Evolutionary conservation across 2,888 invertebrate genomes (phyloP), one percentile per base, ranked within the genome.

Genomic region (Oegoconia quadripuncta): DNA sequence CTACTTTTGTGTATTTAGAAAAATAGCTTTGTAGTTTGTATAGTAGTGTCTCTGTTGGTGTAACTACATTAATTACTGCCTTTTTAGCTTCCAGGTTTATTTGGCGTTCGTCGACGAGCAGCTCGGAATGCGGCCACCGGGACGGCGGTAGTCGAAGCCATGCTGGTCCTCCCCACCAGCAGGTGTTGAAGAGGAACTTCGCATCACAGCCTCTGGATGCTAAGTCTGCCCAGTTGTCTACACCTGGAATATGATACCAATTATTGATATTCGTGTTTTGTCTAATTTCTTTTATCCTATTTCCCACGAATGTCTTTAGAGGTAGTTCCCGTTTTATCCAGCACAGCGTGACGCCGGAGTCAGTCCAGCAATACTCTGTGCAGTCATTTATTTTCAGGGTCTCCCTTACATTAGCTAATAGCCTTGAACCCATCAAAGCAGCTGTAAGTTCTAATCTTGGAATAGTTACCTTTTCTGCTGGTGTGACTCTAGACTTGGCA

Each of bases 181-280:
- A 27, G n/a, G 14, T 17, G 1, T 28, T 13, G n/a, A 34, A 12
- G 1, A 39, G 22, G 0, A 11, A 17, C 25, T 42, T 42, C 3
- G 42, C 38, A 9, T 30, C 9, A 11, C 38, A 38, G 15, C 42
- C 42, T 20, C 42, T 25, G 17, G 42, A 42, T 3, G 42, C 34
- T 8, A 38, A 3, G n/a, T 41, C 41, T 1, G 41, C 41, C 34
- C 37, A 37, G 11, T 41, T 41, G 1, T 15, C 1, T 11, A 13
- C 12, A 6, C 41, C 41, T 37, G 37, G 35, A 35, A 40, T 27
- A 13, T 40, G 40, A 12, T 2, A 20, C 40, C 40, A 40, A 36
- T 31, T n/a, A 1, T 27, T 6, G 3, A 16, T 18, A n/a, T n/a
- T n/a, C n/a, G n/a, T n/a, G n/a, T n/a, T n/a, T n/a, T n/a, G n/a